phyloP scores from a whole-genome alignment of 2,113 vertebrate genomes.

The Coryphaenoides rupestris region DNA sequence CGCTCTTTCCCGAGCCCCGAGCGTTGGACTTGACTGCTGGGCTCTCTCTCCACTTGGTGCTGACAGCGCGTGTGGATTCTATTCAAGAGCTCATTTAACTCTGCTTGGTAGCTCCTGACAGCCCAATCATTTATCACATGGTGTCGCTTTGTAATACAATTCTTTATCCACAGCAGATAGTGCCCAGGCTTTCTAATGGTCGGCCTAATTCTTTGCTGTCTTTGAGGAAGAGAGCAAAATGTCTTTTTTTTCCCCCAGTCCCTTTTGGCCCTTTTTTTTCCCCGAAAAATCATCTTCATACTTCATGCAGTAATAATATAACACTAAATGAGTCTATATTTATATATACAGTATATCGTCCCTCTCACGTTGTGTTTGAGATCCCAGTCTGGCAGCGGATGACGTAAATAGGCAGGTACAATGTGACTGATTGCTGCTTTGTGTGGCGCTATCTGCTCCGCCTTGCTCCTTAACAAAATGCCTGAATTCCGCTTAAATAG shows the following conservation, averaged over 20 bases:
- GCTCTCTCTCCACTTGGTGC: constrained; percentile 35
- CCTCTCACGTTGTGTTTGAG: constrained; percentile 2
- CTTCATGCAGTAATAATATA: too few relatives aligned
- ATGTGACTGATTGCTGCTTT: neutral
- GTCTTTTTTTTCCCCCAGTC: constrained; percentile 18
- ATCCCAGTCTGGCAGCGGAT: neutral
- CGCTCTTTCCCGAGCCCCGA: constrained; percentile 15
- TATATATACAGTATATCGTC: constrained; percentile 41
- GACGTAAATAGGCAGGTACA: constrained; percentile 7
- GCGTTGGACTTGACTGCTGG: constrained; percentile 31
- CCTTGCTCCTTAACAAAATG: neutral
- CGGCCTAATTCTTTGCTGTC: constrained; percentile 63
- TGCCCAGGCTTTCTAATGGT: constrained; percentile 64
- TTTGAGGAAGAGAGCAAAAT: constrained; percentile 43
- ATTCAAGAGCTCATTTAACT: constrained; percentile 63
- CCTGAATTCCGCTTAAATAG: too few relatives aligned
- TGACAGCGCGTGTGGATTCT: constrained; percentile 46
- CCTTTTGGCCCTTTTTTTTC: constrained; percentile 26
- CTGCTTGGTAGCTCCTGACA: constrained; percentile 53
- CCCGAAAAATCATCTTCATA: constrained; percentile 32
- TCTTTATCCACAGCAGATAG: constrained; percentile 69
- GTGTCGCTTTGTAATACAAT: constrained; percentile 63
- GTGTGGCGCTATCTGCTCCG: neutral
- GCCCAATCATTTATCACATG: constrained; percentile 60
- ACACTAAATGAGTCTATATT: constrained; percentile 12